These are phyloP conservation scores for Camponotus fellah DNA, from an alignment of 2,888 invertebrate species.

Conservation along the genomic window DNA sequence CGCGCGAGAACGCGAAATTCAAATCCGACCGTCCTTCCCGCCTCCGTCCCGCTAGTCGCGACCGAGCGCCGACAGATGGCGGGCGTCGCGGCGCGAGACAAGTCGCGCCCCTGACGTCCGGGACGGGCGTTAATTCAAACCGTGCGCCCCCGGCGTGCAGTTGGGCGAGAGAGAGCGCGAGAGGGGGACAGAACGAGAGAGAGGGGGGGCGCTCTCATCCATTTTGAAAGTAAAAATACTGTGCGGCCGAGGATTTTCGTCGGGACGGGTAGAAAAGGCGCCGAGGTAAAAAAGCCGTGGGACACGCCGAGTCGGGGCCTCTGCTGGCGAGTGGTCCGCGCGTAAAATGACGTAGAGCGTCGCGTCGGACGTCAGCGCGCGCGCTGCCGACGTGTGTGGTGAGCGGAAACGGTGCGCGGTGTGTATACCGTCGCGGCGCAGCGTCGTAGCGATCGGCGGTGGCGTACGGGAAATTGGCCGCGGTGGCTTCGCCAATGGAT, in stretches of 20 bases:
- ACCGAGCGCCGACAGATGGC: conserved; percentile 60
- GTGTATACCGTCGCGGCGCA: conserved; percentile 50
- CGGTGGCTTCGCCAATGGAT: conserved; percentile 81
- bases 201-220: conserved; percentile 72
- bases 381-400: conserved; percentile 71
- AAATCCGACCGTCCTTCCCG: not conserved
- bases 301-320: conserved; percentile 61
- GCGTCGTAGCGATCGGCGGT: conserved; percentile 68
- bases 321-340: conserved; percentile 65
- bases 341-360: conserved; percentile 68
- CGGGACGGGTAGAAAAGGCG: conserved; percentile 40
- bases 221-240: conserved; percentile 84
- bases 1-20: not conserved
- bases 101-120: conserved; percentile 67
- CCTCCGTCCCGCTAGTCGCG: conserved; percentile 87
- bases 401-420: conserved; percentile 60
- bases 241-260: conserved; percentile 79
- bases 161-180: conserved; percentile 15
- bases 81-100: not conserved
- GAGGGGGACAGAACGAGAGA: not conserved
- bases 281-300: conserved; percentile 67
- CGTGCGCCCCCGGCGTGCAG: conserved; percentile 56
- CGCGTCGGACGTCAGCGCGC: conserved; percentile 66
- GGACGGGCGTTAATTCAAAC: conserved; percentile 65
- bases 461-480: conserved; percentile 78